Percentiles rank a stretch among this genome's conserved stretches.
Conservation (phyloP, 2,797 vertebrate species). For the Monodelphis domestica region DNA sequence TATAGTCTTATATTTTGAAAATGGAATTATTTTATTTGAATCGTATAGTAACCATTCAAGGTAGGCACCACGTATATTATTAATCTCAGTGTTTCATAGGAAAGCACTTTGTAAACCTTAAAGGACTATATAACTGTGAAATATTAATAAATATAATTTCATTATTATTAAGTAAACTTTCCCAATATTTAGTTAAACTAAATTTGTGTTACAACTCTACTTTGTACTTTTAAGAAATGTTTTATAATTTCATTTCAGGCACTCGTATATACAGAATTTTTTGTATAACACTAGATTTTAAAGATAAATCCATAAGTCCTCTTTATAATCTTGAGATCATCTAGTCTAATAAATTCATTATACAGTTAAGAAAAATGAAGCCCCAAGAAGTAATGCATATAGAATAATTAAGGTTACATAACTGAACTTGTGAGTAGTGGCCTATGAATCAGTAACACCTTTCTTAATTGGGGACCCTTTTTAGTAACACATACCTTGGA, state of each 20-base stretch:
- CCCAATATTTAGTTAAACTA: neutral
- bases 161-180: neutral
- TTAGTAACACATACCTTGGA: slow-evolving; percentile 91
- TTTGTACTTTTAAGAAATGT: neutral
- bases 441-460: neutral
- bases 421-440: neutral
- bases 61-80: neutral
- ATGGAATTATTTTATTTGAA: neutral
- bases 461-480: neutral
- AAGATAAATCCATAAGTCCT: neutral
- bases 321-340: slow-evolving; percentile 11
- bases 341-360: slow-evolving; percentile 6
- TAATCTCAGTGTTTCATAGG: neutral
- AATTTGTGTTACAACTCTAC: neutral
- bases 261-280: neutral
- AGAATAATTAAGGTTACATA: neutral
- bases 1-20: neutral
- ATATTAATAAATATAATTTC: neutral
- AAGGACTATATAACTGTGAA: neutral
- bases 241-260: neutral
- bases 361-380: slow-evolving; percentile 9
- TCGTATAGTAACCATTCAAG: neutral
- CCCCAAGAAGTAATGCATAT: neutral
- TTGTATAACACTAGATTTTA: neutral
- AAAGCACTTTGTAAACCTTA: neutral